phyloP scores from a whole-genome alignment of 2,797 vertebrate species.

The Chiroxiphia lanceolata region DNA sequence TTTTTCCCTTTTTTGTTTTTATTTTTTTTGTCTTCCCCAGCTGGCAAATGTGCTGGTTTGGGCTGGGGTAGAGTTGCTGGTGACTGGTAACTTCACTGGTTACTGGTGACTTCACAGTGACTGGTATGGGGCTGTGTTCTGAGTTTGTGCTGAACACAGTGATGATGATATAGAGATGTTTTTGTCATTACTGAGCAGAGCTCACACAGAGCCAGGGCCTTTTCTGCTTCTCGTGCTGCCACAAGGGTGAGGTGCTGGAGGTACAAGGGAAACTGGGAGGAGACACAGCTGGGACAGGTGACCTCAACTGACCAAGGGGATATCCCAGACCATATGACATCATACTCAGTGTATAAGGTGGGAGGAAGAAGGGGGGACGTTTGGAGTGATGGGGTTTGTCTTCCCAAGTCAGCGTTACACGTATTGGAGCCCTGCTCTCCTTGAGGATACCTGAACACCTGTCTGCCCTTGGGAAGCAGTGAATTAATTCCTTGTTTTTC shows the following conservation, averaged over 20 bases:
- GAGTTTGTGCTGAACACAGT: not conserved
- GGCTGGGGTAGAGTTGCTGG: not conserved
- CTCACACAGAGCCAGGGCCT: not conserved
- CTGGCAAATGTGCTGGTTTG: not conserved
- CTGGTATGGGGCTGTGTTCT: not conserved
- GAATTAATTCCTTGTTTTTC: not conserved
- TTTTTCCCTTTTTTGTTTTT: not conserved
- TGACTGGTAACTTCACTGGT: too few species aligned
- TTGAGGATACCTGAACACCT: not conserved
- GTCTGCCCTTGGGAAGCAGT: not conserved
- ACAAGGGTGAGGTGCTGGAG: accelerated
- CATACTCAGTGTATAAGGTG: not conserved
- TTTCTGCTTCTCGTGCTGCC: accelerated
- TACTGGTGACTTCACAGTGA: too few species aligned
- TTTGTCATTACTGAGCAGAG: not conserved
- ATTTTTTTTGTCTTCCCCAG: not conserved
- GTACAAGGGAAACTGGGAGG: accelerated
- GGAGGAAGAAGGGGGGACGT: accelerated
- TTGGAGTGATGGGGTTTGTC: accelerated
- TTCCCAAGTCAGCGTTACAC: accelerated
- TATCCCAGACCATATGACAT: too few species aligned
- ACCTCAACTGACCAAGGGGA: not conserved
- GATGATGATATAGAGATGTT: not conserved
- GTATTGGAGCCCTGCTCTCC: not conserved
- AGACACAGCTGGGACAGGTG: not conserved